phyloP scores from a whole-genome alignment of 2,113 vertebrate species.

The Oncorhynchus mykiss region DNA sequence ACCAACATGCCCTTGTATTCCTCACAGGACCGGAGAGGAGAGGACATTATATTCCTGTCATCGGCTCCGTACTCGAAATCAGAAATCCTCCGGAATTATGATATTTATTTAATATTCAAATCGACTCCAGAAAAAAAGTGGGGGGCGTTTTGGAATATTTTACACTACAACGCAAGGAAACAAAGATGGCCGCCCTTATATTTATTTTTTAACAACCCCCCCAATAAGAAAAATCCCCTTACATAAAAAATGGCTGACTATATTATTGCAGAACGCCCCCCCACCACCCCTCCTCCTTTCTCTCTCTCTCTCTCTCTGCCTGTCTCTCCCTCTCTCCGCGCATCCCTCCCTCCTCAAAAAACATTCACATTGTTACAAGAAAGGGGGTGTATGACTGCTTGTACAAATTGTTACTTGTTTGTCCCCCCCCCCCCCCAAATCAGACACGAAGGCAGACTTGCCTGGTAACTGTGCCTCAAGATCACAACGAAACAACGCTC shows the following conservation, averaged over 20 bases:
- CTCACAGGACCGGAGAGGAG: conserved; percentile 86
- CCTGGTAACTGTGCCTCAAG: conserved; percentile 45
- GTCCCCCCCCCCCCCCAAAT: conserved; percentile 47
- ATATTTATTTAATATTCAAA: conserved; percentile 87
- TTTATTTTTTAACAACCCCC: conserved; percentile 94
- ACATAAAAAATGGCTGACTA: conserved; percentile 94
- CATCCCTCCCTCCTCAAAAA: conserved; percentile 74
- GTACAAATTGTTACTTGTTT: conserved; percentile 56
- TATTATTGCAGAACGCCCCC: conserved; percentile 86
- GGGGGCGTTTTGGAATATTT: conserved; percentile 90
- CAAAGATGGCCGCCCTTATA: conserved; percentile 96
- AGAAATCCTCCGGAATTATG: conserved; percentile 74
- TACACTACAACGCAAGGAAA: conserved; percentile 87
- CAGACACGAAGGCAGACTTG: conserved; percentile 36
- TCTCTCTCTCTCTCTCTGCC: conserved; percentile 37
- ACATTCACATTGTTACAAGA: conserved; percentile 75
- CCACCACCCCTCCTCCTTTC: conserved; percentile 64
- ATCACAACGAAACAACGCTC: conserved; percentile 55
- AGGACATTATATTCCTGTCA: conserved; percentile 86
- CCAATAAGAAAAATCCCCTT: conserved; percentile 89
- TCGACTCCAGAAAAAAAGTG: conserved; percentile 77
- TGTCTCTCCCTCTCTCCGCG: conserved; percentile 46
- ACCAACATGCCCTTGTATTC: conserved; percentile 89
- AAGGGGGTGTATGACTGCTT: conserved; percentile 63
- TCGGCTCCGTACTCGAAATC: conserved; percentile 71